Conservation (phyloP, 1,140 invertebrate genomes). For the Alviniconcha marisindica region DNA sequence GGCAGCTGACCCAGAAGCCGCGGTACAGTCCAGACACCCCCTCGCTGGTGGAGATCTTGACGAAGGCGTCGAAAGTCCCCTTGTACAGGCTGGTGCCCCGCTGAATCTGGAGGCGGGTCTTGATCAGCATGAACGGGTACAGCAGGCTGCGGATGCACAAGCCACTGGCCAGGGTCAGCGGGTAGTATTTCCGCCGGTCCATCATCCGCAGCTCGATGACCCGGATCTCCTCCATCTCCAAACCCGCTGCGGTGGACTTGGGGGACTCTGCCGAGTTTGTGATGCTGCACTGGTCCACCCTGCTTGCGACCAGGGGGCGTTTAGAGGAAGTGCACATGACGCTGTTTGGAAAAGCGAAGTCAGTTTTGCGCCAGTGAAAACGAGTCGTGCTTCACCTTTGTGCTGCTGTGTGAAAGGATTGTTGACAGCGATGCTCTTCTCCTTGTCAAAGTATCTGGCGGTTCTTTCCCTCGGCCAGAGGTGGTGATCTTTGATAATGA, state of each 20-base stretch:
- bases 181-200: conserved; percentile 95
- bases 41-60: conserved; percentile 92
- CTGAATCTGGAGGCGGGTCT: conserved; percentile 92
- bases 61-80: conserved; percentile 93
- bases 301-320: no score
- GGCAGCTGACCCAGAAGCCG: conserved; percentile 94
- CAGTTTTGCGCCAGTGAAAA: no score
- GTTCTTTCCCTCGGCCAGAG: no score
- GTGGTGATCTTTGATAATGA: no score
- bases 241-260: conserved; percentile 42
- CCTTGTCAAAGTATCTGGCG: no score
- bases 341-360: no score
- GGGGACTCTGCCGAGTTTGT: no score
- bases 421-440: no score
- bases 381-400: no score
- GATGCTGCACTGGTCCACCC: no score
- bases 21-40: conserved; percentile 92
- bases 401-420: no score
- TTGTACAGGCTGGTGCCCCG: conserved; percentile 81
- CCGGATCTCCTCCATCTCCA: conserved; percentile 52
- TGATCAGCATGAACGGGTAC: conserved; percentile 97
- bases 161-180: conserved; percentile 91
- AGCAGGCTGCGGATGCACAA: conserved; percentile 92
- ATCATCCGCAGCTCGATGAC: conserved; percentile 98
- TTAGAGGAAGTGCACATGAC: no score